phyloP scores from a whole-genome alignment of 2,888 invertebrate species.

The Coelinius sp. region DNA sequence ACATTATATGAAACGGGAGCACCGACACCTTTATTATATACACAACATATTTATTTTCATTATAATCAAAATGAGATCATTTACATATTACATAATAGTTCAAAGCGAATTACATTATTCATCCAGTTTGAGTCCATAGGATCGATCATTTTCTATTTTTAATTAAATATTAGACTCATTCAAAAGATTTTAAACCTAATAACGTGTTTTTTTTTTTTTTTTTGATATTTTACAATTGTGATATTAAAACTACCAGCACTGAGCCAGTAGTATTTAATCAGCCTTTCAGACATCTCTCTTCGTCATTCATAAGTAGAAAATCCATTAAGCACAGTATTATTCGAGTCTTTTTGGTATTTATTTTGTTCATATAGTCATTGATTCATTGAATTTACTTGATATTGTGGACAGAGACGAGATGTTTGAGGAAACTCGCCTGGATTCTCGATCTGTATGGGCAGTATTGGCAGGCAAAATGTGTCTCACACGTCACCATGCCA shows the following conservation, averaged over 20 bases:
- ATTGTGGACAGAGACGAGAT: slow-evolving; percentile 68
- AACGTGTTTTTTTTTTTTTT: slow-evolving; percentile 23
- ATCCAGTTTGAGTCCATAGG: background rate
- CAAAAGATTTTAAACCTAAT: slow-evolving; percentile 11
- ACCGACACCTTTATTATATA: slow-evolving; percentile 18
- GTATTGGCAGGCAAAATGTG: slow-evolving; percentile 70
- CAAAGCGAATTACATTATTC: slow-evolving; percentile 10
- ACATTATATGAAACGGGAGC: background rate
- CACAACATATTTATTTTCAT: slow-evolving; percentile 20
- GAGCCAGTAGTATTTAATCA: background rate
- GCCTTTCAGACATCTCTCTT: background rate
- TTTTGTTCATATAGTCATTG: slow-evolving; percentile 28
- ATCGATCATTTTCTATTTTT: too few relatives aligned
- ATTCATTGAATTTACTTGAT: slow-evolving; percentile 59
- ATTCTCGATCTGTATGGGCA: slow-evolving; percentile 71
- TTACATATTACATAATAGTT: slow-evolving; percentile 20
- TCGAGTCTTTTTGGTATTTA: slow-evolving; percentile 42
- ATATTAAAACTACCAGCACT: slow-evolving; percentile 34
- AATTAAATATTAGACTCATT: slow-evolving; percentile 19
- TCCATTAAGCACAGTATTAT: slow-evolving; percentile 27
- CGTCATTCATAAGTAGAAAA: slow-evolving; percentile 22
- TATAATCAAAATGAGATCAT: background rate
- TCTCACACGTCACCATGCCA: slow-evolving; percentile 69
- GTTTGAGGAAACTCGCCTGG: slow-evolving; percentile 68
- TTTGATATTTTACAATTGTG: slow-evolving; percentile 35